Evolutionary conservation across 1,140 invertebrate species (phyloP), one percentile per base, ranked within the genome.

Genomic region (Riptortus pedestris): DNA sequence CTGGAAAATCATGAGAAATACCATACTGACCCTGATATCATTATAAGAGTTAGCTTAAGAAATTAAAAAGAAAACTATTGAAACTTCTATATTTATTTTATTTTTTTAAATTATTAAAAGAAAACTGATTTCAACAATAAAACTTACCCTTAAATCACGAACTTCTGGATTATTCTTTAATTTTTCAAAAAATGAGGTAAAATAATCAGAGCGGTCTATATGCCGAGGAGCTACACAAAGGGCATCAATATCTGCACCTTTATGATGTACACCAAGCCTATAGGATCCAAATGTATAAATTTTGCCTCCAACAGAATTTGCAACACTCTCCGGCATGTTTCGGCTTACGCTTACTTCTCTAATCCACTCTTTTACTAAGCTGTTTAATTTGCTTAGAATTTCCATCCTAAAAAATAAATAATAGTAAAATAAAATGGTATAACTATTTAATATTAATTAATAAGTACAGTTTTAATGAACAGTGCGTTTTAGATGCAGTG

Each of bases 231-330:
- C 95, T 33, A 99, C 94, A 78, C 95, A 98, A 0, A 99, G 74
- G 0, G 96, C 96, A 80, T 99, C 97, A 73, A 99, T 99, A 85
- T 99, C 97, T 70, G 96, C 96, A 48, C 96, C 93, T 80, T 88
- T 86, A 70, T 91, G 94, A 75, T 99, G 94, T n/a, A 99, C 87
- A 63, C 87, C 88, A 68, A 90, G 76, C 67, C 87, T 80, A 71
- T 90, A 99, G 59, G 96, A 99, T 55, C 97, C 97, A 80, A 99
- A 99, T 27, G 97, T 99, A 72, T 95, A 98, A 65, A 99, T 94
- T 79, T 98, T 98, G 3, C 97, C 97, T 55, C 96, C 95, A 67
- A 96, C 85, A 72, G 85, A 84, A 65, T 91, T 88, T 7, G 90
- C 89, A 0, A 91, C 83, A 71, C 82, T 86, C 67, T 83, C 80